Percentiles rank a stretch among this genome's conserved stretches.
Evolutionary conservation across 2,113 vertebrate species (phyloP).

Genomic region (Dasyornis broadbenti): DNA sequence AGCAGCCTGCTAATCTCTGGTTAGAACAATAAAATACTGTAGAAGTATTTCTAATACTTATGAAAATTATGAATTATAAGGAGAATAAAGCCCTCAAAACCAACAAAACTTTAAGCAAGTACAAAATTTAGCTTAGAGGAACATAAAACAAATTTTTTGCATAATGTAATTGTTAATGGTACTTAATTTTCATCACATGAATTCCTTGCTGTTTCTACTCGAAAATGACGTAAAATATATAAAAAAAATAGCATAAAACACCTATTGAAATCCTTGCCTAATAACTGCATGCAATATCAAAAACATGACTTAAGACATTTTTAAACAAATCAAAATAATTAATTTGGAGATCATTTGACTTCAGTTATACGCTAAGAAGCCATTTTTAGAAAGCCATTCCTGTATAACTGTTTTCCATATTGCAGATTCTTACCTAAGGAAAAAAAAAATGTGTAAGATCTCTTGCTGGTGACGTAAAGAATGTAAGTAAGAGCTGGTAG

Average conservation of each 20-base stretch:
- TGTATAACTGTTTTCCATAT: neutral
- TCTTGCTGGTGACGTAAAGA: conserved; percentile 57
- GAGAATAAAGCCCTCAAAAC: neutral
- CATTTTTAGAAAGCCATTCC: conserved; percentile 49
- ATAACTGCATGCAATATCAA: neutral
- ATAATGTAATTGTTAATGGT: conserved; percentile 32
- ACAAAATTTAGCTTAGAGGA: neutral
- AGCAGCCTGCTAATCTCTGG: neutral
- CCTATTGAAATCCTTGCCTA: neutral
- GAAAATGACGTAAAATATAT: neutral
- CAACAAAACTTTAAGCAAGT: conserved; percentile 8
- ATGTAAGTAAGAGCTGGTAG: conserved; percentile 70
- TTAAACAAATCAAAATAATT: conserved; percentile 42
- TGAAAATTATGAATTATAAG: neutral
- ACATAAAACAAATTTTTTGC: conserved; percentile 24
- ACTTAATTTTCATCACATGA: neutral
- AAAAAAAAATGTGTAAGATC: neutral
- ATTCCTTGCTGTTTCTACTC: neutral
- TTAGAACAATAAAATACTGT: neutral
- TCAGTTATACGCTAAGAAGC: neutral
- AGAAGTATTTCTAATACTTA: neutral
- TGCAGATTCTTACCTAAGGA: conserved; percentile 32
- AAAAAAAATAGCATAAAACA: neutral
- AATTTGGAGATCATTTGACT: neutral
- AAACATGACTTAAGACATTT: conserved; percentile 4